Base-by-base conservation (phyloP, 1,140 invertebrate species). In the Scaptomyza pallida region DNA sequence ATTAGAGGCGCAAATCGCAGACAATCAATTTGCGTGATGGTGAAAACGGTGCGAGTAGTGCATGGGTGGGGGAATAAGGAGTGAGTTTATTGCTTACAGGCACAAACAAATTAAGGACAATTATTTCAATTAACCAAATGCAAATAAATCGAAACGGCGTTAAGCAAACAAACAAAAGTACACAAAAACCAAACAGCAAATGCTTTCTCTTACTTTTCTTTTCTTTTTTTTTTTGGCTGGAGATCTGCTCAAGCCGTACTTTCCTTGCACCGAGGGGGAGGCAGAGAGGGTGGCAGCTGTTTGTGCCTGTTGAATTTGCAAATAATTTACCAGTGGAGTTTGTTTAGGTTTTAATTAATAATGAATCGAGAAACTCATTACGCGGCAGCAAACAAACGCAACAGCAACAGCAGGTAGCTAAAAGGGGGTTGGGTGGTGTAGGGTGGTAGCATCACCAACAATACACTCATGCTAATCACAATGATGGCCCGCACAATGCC, bases 51-150 rank as follows among this genome's bases (percentile, higher is more conserved):
- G 57, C 21, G 33, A 13, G 40, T 21, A n/a, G n/a, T n/a, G n/a
- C n/a, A 35, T 21, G 16, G 13, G 8, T 12, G 19, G 41, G 3
- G n/a, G 26, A 1, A 1, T n/a, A 10, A 1, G 5, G 52, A 16
- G 40, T 23, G 6, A 15, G 41, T 1, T 30, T 5, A 33, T 40
- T 71, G 77, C 81, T 81, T 50, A 52, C 52, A 88, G 82, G 82
- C 82, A 78, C 78, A 88, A 88, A 88, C 83, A 88, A 88, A 88
- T 88, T 88, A 88, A 78, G 83, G 82, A 88, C 82, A 88, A 88
- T 88, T 88, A 88, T 88, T 88, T 88, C 83, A 88, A 88, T 88
- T 88, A 88, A 88, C 82, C 78, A 88, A 88, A 88, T 89, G 82
- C 82, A 88, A 88, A 88, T 88, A 88, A 88, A 88, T 88, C 82